Conservation (phyloP, 2,888 invertebrate genomes). For the Micoletzkya japonica region DNA sequence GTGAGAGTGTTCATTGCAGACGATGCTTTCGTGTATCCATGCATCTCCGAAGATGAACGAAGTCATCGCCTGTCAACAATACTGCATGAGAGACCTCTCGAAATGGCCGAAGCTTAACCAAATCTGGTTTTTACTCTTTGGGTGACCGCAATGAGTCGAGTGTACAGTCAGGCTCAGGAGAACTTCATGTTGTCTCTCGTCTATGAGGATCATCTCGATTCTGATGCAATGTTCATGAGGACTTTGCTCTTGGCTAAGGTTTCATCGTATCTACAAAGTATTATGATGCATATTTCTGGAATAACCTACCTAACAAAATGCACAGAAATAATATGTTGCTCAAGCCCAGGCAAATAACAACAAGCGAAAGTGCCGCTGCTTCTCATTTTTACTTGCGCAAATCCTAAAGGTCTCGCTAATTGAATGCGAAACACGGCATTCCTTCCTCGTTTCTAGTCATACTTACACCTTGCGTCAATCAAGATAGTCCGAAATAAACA, state of each 20-base stretch:
- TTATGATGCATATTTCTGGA: too few relatives aligned
- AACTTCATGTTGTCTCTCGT: slow-evolving; percentile 47
- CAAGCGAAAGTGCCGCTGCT: too few relatives aligned
- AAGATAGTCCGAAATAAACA: too few relatives aligned
- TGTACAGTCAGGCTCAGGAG: slow-evolving; percentile 44
- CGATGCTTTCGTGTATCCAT: slow-evolving; percentile 49
- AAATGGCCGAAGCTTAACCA: slow-evolving; percentile 51
- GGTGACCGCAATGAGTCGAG: not conserved
- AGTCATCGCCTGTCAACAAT: slow-evolving; percentile 49
- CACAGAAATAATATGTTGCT: too few relatives aligned
- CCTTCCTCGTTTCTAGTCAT: too few relatives aligned
- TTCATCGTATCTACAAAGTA: not conserved
- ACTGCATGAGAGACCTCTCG: slow-evolving; percentile 50
- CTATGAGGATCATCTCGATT: slow-evolving; percentile 36
- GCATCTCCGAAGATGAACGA: slow-evolving; percentile 51
- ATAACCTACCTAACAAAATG: too few relatives aligned
- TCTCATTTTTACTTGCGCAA: too few relatives aligned
- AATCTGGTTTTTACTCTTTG: slow-evolving; percentile 36
- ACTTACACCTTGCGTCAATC: too few relatives aligned
- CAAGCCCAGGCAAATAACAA: too few relatives aligned
- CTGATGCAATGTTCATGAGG: slow-evolving; percentile 26
- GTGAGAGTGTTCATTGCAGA: slow-evolving; percentile 28
- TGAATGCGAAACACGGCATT: too few relatives aligned
- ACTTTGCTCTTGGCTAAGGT: slow-evolving; percentile 5
- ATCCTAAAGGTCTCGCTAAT: too few relatives aligned